Percentiles rank a stretch among this genome's conserved stretches.
Conservation (phyloP, 2,888 invertebrate genomes). For the Stenodema calcarata region DNA sequence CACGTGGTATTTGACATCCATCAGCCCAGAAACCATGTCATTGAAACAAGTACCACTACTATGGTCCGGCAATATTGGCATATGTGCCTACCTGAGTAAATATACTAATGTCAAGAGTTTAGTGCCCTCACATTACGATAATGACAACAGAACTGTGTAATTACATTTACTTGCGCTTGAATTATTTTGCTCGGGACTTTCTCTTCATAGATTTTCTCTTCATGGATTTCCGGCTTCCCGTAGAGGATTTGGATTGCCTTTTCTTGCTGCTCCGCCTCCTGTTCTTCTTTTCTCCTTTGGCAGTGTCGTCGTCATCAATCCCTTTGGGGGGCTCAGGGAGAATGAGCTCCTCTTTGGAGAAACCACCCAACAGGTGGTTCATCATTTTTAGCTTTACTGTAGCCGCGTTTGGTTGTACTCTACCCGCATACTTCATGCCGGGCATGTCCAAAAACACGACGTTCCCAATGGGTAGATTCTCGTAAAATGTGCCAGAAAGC, state of each 20-base stretch:
- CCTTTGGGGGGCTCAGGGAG: slow-evolving; percentile 2
- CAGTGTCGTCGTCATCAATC: not conserved
- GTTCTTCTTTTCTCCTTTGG: not conserved
- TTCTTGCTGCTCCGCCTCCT: slow-evolving; percentile 12
- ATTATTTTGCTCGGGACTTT: not conserved
- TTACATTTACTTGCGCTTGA: no score
- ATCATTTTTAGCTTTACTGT: slow-evolving; percentile 5
- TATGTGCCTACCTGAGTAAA: no score
- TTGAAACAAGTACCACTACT: no score
- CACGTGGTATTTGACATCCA: no score
- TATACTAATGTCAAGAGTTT: no score
- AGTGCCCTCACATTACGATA: no score
- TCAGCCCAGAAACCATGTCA: no score
- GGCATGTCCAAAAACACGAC: slow-evolving; percentile 18
- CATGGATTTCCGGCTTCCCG: slow-evolving; percentile 16
- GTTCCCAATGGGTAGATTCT: slow-evolving; percentile 18
- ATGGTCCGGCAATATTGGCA: no score
- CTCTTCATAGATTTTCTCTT: slow-evolving; percentile 22
- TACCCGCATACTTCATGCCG: slow-evolving; percentile 23
- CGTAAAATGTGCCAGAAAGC: not conserved
- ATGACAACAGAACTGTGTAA: no score
- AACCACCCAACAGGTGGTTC: slow-evolving; percentile 2
- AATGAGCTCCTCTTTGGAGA: slow-evolving; percentile 19
- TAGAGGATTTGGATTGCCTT: not conserved
- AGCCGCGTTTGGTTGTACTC: not conserved